Evolutionary conservation across 37 sponge, comb jelly and placozoan genomes (phyloP).

Genomic region (Mnemiopsis leidyi): DNA sequence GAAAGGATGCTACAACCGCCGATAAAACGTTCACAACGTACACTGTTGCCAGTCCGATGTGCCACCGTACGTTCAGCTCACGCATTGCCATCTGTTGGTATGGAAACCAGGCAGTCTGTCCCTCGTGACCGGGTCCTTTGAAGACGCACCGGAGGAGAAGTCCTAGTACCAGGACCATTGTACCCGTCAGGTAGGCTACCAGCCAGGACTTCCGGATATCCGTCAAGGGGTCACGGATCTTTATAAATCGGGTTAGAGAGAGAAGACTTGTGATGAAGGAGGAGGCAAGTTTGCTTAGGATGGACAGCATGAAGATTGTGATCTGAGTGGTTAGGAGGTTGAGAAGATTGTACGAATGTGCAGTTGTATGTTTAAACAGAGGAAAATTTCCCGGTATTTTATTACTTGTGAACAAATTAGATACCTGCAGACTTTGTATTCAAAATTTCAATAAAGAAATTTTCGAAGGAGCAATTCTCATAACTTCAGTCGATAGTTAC

Average conservation of each 20-base stretch:
- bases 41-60: background rate
- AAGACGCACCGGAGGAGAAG: background rate
- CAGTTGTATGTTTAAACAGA: no score
- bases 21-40: background rate
- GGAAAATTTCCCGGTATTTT: no score
- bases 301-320: background rate
- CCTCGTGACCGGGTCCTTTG: background rate
- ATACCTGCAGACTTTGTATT: no score
- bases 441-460: no score
- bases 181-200: background rate
- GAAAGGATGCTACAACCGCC: background rate
- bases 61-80: background rate
- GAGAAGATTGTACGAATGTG: no score
- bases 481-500: no score
- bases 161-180: background rate
- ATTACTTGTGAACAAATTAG: no score
- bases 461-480: no score
- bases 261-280: background rate
- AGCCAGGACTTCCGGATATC: background rate
- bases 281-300: background rate
- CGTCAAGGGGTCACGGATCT: background rate
- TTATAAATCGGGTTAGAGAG: background rate
- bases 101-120: background rate
- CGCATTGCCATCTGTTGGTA: background rate
- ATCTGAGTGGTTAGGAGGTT: background rate